Conservation (phyloP, 2,113 vertebrate species). For the Ifrita kowaldi region DNA sequence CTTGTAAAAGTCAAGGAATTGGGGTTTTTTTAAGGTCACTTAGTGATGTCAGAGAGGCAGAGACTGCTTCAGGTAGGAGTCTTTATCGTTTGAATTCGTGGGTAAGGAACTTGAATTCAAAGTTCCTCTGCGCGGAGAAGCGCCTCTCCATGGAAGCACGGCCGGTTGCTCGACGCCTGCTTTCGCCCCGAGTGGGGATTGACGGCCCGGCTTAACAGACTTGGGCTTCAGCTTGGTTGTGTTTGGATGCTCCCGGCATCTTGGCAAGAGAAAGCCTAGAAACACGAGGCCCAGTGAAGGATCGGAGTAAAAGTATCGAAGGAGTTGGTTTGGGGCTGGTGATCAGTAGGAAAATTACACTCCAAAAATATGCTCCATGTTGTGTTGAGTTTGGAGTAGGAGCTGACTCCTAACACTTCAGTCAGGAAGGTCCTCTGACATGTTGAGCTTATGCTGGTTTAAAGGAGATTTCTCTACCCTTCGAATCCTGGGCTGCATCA, state of each 20-base stretch:
- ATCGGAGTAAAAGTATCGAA: not conserved
- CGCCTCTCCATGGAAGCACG: fast-evolving
- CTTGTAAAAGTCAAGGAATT: not conserved
- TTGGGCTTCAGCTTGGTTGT: fast-evolving
- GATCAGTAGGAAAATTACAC: fast-evolving
- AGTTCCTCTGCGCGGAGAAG: not conserved
- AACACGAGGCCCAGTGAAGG: not conserved
- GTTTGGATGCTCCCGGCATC: fast-evolving
- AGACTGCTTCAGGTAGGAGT: fast-evolving
- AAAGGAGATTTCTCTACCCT: not conserved
- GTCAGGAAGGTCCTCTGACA: not conserved
- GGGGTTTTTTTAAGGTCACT: fast-evolving
- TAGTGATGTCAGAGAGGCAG: not conserved
- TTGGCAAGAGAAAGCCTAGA: not conserved
- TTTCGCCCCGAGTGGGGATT: fast-evolving
- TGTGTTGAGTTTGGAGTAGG: not conserved
- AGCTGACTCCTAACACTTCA: not conserved
- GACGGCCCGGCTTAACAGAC: fast-evolving
- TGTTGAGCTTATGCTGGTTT: not conserved
- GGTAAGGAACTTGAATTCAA: fast-evolving
- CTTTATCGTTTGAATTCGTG: fast-evolving
- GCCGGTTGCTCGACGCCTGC: fast-evolving
- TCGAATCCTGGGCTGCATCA: not conserved
- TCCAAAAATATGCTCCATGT: not conserved
- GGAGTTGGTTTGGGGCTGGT: not conserved